phyloP scores from a whole-genome alignment of 2,888 invertebrate genomes.

The Odontocolon sp. region DNA sequence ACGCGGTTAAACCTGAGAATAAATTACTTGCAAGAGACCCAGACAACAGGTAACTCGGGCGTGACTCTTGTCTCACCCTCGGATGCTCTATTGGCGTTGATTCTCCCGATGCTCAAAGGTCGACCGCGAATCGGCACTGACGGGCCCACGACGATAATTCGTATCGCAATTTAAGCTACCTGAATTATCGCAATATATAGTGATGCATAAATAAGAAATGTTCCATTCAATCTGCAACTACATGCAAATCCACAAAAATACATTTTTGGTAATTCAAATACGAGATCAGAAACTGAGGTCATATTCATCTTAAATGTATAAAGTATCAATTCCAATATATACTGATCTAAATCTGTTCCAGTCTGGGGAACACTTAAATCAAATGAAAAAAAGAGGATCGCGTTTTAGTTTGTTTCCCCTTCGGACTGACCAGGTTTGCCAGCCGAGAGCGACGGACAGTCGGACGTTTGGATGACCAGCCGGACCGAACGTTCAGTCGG shows the following conservation, averaged over 20 bases:
- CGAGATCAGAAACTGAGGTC: too few species aligned
- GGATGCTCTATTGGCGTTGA: conserved; percentile 19
- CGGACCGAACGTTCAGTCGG: conserved; percentile 37
- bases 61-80: conserved; percentile 42
- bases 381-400: not conserved
- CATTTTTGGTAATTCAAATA: too few species aligned
- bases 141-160: conserved; percentile 54
- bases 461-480: conserved; percentile 21
- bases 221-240: too few species aligned
- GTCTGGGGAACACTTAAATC: too few species aligned
- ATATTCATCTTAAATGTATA: too few species aligned
- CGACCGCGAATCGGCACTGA: conserved; percentile 54
- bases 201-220: too few species aligned
- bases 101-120: conserved; percentile 29
- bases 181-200: conserved; percentile 61
- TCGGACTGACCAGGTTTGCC: too few species aligned
- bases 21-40: conserved; percentile 62
- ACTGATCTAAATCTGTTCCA: too few species aligned
- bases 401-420: too few species aligned
- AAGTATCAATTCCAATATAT: too few species aligned
- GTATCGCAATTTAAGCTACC: conserved; percentile 59
- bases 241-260: too few species aligned
- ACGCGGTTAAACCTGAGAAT: conserved; percentile 69
- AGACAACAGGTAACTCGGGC: conserved; percentile 53
- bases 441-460: not conserved